These are phyloP conservation scores for Hyperopisus bebe DNA, from an alignment of 2,113 vertebrate species.

Conservation along the genomic window DNA sequence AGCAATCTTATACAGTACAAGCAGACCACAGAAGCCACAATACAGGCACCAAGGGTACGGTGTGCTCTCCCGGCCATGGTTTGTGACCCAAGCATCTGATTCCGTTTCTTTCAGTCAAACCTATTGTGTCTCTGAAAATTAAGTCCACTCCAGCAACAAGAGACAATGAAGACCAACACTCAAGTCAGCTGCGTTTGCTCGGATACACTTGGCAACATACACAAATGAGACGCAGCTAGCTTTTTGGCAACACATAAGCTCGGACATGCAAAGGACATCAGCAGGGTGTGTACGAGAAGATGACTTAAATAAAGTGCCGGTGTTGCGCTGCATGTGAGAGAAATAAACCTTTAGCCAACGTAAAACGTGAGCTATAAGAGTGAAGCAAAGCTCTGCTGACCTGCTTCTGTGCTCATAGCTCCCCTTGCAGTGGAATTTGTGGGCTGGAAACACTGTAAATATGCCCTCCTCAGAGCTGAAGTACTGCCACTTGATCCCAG, in stretches of 20 bases:
- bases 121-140: conserved; percentile 36
- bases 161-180: conserved; percentile 25
- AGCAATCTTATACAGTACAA: conserved; percentile 32
- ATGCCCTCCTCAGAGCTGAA: conserved; percentile 99
- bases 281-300: too few relatives aligned
- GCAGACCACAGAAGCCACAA: conserved; percentile 31
- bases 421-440: conserved; percentile 95
- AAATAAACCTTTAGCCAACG: background rate
- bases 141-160: conserved; percentile 16
- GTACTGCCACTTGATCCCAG: conserved; percentile 98
- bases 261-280: too few relatives aligned
- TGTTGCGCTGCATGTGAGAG: background rate
- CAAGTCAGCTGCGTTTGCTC: background rate
- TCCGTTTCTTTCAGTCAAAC: conserved; percentile 37
- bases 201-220: background rate
- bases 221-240: background rate
- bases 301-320: background rate
- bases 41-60: conserved; percentile 53
- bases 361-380: background rate
- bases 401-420: conserved; percentile 94
- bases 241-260: background rate
- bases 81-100: conserved; percentile 48
- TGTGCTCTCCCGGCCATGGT: conserved; percentile 37
- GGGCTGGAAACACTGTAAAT: conserved; percentile 95
- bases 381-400: conserved; percentile 48